Evolutionary conservation across 2,113 vertebrate species (phyloP).

Genomic region (Bujurquina vittata): DNA sequence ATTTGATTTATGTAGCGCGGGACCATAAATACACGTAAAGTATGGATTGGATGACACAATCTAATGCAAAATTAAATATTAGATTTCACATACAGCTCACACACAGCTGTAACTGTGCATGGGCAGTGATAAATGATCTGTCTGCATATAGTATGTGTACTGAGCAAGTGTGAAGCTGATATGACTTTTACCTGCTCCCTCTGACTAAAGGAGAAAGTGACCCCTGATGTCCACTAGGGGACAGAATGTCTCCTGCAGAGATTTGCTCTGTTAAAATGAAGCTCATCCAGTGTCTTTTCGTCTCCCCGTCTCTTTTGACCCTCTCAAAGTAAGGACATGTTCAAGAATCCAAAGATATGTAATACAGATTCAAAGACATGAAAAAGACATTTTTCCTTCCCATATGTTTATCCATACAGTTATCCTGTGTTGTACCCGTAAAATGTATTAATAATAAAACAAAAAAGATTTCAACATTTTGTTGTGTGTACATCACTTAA

Average conservation of each 20-base stretch:
- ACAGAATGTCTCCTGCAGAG: slow-evolving; percentile 65
- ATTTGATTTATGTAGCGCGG: slow-evolving; percentile 48
- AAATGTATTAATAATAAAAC: not conserved
- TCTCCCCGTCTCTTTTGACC: slow-evolving; percentile 5
- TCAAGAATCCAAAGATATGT: slow-evolving; percentile 46
- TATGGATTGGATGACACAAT: slow-evolving; percentile 41
- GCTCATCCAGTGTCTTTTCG: not conserved
- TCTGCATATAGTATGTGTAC: not conserved
- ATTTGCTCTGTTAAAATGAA: slow-evolving; percentile 15
- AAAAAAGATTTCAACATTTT: not conserved
- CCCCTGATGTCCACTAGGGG: slow-evolving; percentile 70
- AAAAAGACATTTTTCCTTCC: not conserved
- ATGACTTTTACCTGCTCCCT: not conserved
- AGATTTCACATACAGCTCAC: slow-evolving; percentile 30
- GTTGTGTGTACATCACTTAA: not conserved
- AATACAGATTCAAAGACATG: slow-evolving; percentile 44
- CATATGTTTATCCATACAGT: not conserved
- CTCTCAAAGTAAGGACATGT: slow-evolving; percentile 35
- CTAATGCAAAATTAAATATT: slow-evolving; percentile 37
- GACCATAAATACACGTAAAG: slow-evolving; percentile 43
- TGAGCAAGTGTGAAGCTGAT: slow-evolving; percentile 24
- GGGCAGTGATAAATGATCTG: slow-evolving; percentile 27
- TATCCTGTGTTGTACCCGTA: not conserved
- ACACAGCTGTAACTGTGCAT: slow-evolving; percentile 33
- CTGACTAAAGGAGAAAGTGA: slow-evolving; percentile 5